Evolutionary conservation across 64 coral and sea anemone species (phyloP).

Genomic region (Acropora yongei): DNA sequence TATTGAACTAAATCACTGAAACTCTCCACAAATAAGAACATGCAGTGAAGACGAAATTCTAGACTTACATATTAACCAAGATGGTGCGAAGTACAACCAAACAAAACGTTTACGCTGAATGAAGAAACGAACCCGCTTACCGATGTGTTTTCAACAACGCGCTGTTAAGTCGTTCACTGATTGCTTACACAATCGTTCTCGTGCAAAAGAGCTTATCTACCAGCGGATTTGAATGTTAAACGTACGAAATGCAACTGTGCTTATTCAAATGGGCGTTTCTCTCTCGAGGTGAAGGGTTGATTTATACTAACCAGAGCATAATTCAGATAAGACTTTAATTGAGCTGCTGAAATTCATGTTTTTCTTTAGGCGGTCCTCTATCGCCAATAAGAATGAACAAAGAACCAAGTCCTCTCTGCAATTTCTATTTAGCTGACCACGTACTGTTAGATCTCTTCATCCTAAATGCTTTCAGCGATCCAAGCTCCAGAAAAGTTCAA

Average conservation of each 20-base stretch:
- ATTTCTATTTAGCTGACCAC: neutral
- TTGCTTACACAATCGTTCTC: neutral
- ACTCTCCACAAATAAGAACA: no score
- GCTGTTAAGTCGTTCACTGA: neutral
- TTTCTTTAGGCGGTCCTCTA: neutral
- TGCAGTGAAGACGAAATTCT: no score
- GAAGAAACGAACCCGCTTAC: no score
- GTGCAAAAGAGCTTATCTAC: neutral
- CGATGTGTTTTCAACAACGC: neutral
- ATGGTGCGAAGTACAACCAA: no score
- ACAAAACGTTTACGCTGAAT: no score
- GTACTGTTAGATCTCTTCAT: neutral
- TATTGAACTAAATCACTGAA: no score
- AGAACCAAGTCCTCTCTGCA: neutral
- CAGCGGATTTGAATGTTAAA: neutral
- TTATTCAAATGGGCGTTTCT: neutral
- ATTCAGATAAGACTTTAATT: neutral
- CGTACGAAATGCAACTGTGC: neutral
- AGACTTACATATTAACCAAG: no score
- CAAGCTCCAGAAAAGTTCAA: neutral
- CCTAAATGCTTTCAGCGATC: neutral
- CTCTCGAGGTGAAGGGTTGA: conserved; percentile 25
- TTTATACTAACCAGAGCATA: neutral
- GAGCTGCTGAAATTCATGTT: neutral
- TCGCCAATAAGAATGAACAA: neutral